A percentile compares a stretch with the other conserved stretches of the same genome.
Evolutionary conservation across 2,888 invertebrate species (phyloP).

Genomic region (Matsumyia berberina): DNA sequence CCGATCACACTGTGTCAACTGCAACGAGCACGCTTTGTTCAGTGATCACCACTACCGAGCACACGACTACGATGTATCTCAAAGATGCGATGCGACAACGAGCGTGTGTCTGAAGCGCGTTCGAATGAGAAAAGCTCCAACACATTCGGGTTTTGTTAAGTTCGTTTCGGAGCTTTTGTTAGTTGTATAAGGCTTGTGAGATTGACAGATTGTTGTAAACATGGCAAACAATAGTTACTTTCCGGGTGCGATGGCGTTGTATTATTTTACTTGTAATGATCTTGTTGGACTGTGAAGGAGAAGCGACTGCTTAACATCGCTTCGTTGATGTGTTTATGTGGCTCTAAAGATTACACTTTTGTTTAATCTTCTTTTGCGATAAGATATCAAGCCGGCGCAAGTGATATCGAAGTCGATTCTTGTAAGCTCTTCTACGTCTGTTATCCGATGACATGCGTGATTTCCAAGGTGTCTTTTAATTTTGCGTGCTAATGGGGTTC

Average conservation of each 20-base stretch:
- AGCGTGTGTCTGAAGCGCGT: conserved; percentile 42
- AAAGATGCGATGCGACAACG: conserved; percentile 53
- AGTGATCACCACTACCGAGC: conserved; percentile 53
- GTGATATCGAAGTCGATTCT: conserved; percentile 11
- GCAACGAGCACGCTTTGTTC: conserved; percentile 41
- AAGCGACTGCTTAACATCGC: conserved; percentile 26
- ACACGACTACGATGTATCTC: conserved; percentile 61
- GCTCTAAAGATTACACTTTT: conserved; percentile 32
- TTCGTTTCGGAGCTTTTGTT: conserved; percentile 51
- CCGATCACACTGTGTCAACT: conserved; percentile 14
- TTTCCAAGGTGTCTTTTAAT: conserved; percentile 22
- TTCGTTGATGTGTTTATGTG: conserved; percentile 27
- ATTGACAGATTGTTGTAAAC: conserved; percentile 60
- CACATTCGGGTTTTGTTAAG: conserved; percentile 53
- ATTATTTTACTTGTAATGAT: conserved; percentile 35
- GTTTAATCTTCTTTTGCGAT: conserved; percentile 49
- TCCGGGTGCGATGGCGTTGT: conserved; percentile 49
- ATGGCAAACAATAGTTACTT: conserved; percentile 56
- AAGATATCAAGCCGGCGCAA: conserved; percentile 46
- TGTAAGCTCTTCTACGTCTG: background rate
- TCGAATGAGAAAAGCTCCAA: conserved; percentile 60
- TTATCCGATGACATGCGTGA: conserved; percentile 15
- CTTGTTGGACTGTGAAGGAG: conserved; percentile 37
- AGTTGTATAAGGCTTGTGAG: conserved; percentile 50
- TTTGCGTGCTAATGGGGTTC: background rate